Evolutionary conservation across 2,113 vertebrate genomes (phyloP).

Genomic region (Trematocara nigrifrons): DNA sequence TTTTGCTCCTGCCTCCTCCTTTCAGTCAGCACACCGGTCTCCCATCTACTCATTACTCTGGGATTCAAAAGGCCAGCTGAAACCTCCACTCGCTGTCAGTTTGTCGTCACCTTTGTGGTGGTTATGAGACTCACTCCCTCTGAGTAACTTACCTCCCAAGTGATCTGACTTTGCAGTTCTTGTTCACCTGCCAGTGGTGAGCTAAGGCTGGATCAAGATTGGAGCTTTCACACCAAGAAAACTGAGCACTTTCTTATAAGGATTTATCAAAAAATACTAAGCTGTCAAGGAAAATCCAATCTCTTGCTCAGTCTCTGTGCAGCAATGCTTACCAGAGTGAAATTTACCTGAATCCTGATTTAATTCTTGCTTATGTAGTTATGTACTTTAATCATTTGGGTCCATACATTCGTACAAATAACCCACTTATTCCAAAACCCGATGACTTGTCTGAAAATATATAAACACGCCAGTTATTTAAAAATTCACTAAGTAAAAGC

Average conservation of each 20-base stretch:
- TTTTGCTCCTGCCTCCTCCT: neutral
- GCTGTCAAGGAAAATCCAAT: neutral
- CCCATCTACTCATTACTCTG: neutral
- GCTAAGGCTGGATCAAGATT: neutral
- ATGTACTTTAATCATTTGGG: neutral
- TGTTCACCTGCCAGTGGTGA: neutral
- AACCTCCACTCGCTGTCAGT: neutral
- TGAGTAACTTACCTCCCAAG: neutral
- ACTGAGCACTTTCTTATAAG: neutral
- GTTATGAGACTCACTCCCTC: neutral
- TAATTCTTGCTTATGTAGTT: neutral
- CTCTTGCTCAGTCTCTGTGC: neutral
- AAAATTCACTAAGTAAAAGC: neutral
- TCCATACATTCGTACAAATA: neutral
- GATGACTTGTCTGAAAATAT: neutral
- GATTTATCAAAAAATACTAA: neutral
- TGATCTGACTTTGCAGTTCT: neutral
- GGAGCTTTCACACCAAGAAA: neutral
- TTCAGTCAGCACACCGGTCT: neutral
- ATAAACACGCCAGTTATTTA: neutral
- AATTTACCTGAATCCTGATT: neutral
- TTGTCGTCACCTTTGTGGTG: neutral
- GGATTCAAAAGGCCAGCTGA: neutral
- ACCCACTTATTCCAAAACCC: neutral
- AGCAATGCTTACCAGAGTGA: neutral